Percentiles rank a stretch among this genome's conserved stretches.
phyloP scores from a whole-genome alignment of 2,888 invertebrate genomes.

The Cantharis rustica region DNA sequence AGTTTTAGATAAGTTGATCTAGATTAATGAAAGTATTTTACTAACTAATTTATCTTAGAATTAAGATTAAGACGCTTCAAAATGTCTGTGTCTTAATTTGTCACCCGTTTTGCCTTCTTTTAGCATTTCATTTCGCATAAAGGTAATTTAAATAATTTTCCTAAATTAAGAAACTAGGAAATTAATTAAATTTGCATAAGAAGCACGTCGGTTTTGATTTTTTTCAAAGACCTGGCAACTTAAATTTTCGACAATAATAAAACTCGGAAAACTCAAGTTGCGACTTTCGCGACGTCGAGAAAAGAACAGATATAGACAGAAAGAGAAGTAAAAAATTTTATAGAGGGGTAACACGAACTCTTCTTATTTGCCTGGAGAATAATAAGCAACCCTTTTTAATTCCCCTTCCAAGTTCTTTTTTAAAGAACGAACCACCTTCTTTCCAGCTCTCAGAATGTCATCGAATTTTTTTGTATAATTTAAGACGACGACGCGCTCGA shows the following conservation, averaged over 20 bases:
- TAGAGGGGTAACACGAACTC: conserved; percentile 27
- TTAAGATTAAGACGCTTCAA: conserved; percentile 57
- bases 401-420: conserved; percentile 23
- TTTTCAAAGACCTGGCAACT: neutral
- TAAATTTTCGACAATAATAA: neutral
- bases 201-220: neutral
- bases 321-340: conserved; percentile 29
- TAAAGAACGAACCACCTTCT: conserved; percentile 15
- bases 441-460: conserved; percentile 4
- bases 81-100: conserved; percentile 57
- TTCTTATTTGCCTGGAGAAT: conserved; percentile 34
- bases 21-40: conserved; percentile 59
- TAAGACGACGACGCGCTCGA: neutral
- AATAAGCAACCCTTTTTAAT: conserved; percentile 31
- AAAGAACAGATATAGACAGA: conserved; percentile 22
- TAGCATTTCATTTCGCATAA: conserved; percentile 8
- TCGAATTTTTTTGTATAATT: neutral
- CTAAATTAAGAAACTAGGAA: neutral
- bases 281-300: conserved; percentile 14
- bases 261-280: neutral
- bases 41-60: conserved; percentile 57
- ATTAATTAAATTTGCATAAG: neutral
- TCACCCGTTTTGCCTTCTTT: conserved; percentile 42
- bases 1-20: conserved; percentile 54
- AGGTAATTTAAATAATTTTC: neutral